phyloP scores from a whole-genome alignment of 2,797 vertebrate genomes.

The Coendou prehensilis region DNA sequence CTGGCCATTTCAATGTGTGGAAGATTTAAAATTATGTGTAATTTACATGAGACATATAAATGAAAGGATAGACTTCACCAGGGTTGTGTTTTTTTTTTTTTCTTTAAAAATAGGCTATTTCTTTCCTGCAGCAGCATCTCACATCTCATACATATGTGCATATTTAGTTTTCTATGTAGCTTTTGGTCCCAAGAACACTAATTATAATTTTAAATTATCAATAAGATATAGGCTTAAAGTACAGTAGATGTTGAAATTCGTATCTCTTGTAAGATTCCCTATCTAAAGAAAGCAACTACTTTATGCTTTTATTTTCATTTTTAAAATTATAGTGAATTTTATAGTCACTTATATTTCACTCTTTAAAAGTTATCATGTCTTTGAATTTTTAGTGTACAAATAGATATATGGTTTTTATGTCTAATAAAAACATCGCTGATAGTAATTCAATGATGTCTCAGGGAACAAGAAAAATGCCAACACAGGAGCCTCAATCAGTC shows the following conservation, averaged over 20 bases:
- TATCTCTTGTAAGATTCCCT: conserved; percentile 75
- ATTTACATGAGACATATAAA: conserved; percentile 86
- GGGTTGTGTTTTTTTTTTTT: conserved; percentile 79
- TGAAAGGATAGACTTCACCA: conserved; percentile 83
- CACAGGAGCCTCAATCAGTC: neutral
- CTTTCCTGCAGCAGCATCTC: conserved; percentile 83
- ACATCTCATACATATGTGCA: conserved; percentile 85
- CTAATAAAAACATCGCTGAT: conserved; percentile 9
- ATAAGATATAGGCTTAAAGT: conserved; percentile 83
- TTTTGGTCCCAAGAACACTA: conserved; percentile 84
- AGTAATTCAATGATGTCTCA: neutral
- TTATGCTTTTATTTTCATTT: conserved; percentile 79
- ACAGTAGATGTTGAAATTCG: conserved; percentile 81
- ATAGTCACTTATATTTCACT: conserved; percentile 61
- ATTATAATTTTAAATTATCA: conserved; percentile 87
- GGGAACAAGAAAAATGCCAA: neutral
- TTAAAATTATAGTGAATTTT: conserved; percentile 66
- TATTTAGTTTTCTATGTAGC: conserved; percentile 84
- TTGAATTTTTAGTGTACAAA: conserved; percentile 58
- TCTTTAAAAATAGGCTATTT: conserved; percentile 86
- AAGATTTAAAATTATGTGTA: conserved; percentile 81
- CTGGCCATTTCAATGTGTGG: conserved; percentile 79
- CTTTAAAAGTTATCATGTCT: conserved; percentile 69
- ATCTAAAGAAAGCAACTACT: conserved; percentile 77
- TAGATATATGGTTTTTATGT: conserved; percentile 19